A percentile compares a stretch with the other conserved stretches of the same genome.
These are phyloP conservation scores for Flabesymbios commensalis DNA, from an alignment of 2,888 invertebrate genomes.

Conservation along the genomic window DNA sequence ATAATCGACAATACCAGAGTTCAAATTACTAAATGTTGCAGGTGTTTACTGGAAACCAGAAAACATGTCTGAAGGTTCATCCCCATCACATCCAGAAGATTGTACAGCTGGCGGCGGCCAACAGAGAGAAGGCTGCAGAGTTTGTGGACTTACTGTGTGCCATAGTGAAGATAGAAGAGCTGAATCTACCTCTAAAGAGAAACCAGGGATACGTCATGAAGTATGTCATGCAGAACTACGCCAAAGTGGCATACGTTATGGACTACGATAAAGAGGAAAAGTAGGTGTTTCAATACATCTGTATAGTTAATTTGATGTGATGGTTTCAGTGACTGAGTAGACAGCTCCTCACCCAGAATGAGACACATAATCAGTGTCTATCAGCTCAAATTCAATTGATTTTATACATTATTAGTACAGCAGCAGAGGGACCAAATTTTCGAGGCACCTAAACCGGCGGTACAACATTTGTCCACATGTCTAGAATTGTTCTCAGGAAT, in stretches of 20 bases:
- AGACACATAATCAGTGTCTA: too few species aligned
- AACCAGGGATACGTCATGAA: slow-evolving; percentile 61
- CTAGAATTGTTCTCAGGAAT: too few species aligned
- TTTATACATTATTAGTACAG: too few species aligned
- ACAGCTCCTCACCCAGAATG: too few species aligned
- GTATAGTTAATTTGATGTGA: too few species aligned
- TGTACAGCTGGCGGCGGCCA: slow-evolving; percentile 53
- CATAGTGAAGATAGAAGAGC: slow-evolving; percentile 41
- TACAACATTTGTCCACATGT: too few species aligned
- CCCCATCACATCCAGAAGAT: slow-evolving; percentile 58
- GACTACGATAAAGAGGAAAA: slow-evolving; percentile 50
- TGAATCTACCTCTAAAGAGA: slow-evolving; percentile 56
- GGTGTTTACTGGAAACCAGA: slow-evolving; percentile 58
- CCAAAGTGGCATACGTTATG: slow-evolving; percentile 54
- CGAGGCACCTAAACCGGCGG: too few species aligned
- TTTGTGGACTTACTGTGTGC: slow-evolving; percentile 56
- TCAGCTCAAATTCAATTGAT: too few species aligned
- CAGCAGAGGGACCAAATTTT: too few species aligned
- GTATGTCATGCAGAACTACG: slow-evolving; percentile 60
- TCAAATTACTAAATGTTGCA: slow-evolving; percentile 23
- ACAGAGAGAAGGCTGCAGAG: slow-evolving; percentile 55
- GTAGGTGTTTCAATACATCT: slow-evolving; percentile 47
- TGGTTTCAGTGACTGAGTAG: too few species aligned
- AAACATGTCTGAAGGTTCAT: slow-evolving; percentile 57
- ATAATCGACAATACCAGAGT: too few species aligned